Evolutionary conservation across 2,888 invertebrate species (phyloP).

Genomic region (Cephus runcator): DNA sequence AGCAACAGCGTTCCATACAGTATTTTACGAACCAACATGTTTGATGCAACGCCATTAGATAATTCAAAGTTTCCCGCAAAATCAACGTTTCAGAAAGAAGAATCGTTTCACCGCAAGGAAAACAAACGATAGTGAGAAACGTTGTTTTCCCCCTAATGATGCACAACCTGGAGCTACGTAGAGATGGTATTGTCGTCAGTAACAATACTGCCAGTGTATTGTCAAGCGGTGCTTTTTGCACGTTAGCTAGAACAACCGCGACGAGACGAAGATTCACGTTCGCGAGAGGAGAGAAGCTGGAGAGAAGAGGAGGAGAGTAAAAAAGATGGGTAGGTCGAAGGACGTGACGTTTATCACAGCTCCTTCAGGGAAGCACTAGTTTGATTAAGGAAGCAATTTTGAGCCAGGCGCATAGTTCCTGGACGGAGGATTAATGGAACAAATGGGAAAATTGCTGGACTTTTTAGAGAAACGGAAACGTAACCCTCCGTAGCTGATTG

Average conservation of each 20-base stretch:
- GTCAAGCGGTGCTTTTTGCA: constrained; percentile 1
- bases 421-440: not conserved
- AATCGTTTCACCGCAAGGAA: not conserved
- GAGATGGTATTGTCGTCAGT: not conserved
- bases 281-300: not conserved
- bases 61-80: not conserved
- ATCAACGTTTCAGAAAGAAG: not conserved
- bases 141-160: not conserved
- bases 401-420: not conserved
- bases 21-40: not conserved
- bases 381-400: not conserved
- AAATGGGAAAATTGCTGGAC: not conserved
- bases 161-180: not conserved
- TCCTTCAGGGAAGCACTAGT: not conserved
- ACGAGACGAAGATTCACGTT: not conserved
- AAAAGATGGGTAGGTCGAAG: not conserved
- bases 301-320: not conserved
- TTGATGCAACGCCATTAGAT: not conserved
- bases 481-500: constrained; percentile 9
- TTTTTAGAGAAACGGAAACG: not conserved
- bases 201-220: not conserved
- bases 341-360: not conserved
- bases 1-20: not conserved
- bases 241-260: not conserved
- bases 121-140: not conserved